Evolutionary conservation across 2,797 vertebrate species (phyloP), one percentile per base, ranked within the genome.

Genomic region (Sebastes goodei): DNA sequence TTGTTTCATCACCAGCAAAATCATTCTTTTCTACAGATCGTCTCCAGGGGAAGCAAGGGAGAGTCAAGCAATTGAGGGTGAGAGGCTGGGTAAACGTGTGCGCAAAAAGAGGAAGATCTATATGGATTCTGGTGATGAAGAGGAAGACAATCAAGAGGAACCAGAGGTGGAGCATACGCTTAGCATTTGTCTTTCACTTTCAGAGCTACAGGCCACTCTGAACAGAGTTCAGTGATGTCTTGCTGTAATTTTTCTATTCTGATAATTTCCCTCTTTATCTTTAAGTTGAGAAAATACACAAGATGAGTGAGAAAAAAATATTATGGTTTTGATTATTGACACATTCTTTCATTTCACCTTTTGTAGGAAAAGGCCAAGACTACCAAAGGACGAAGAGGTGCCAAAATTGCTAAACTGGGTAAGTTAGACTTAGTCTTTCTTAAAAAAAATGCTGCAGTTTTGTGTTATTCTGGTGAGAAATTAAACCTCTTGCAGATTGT

Each of bases 41-140:
- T 94, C 95, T 85, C 93, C 96, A 29, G 94, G 82, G 32, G 96
- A 94, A 69, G 86, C 80, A 29, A 93, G 94, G 69, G 96, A 96
- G 38, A 87, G 82, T 81, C 94, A 93, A 25, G 92, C 83, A 68
- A 71, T 82, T 12, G 97, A 97, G 84, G 92, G 95, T 25, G 96
- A 96, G 85, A 94, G 95, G 72, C 93, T 97, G 27, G 97, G 96
- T 6, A 97, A 97, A 88, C 96, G 97, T 57, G 94, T 97, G 60
- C 93, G 97, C 60, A 97, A 95, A 93, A 98, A 97, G 94, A 97
- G 97, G 49, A 98, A 96, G 85, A 95, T 98, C 87, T 96, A 96
- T 66, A 96, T 97, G 96, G 97, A 98, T 83, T 97, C 97, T 25
- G 97, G 96, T 49, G 97, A 98, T 25, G 97, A 98, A n/a, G 97